A percentile compares a stretch with the other conserved stretches of the same genome.
Evolutionary conservation across 2,113 vertebrate species (phyloP).

Genomic region (Phainopepla nitens): DNA sequence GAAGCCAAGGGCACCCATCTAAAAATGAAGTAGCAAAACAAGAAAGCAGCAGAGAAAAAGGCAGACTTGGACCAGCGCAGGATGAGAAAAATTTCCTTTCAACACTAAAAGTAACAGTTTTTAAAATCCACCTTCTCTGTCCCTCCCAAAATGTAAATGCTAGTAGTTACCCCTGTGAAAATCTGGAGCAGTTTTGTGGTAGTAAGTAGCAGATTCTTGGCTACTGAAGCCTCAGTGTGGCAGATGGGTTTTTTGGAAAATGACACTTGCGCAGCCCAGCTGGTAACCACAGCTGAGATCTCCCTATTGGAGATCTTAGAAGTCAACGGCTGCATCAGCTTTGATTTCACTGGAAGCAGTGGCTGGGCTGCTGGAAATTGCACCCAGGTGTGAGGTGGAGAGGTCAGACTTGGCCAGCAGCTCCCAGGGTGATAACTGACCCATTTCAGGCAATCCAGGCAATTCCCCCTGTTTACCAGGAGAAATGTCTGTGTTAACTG

Average conservation of each 20-base stretch:
- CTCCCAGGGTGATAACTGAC: not conserved
- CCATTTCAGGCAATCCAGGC: not conserved
- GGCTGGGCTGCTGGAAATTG: constrained; percentile 28
- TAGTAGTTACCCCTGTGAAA: constrained; percentile 38
- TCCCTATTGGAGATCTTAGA: constrained; percentile 18
- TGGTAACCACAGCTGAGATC: constrained; percentile 66
- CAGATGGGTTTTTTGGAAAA: constrained; percentile 66
- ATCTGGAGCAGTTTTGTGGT: constrained; percentile 50
- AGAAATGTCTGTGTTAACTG: not conserved
- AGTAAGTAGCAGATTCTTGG: constrained; percentile 67
- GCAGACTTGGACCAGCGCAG: not conserved
- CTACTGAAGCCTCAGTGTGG: constrained; percentile 39
- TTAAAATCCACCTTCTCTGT: constrained; percentile 48
- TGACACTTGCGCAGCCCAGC: constrained; percentile 53
- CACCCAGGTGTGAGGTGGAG: constrained; percentile 38
- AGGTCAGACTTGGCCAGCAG: not conserved
- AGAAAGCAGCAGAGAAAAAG: not conserved
- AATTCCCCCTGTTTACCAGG: not conserved
- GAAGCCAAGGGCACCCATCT: not conserved
- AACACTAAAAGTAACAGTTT: constrained; percentile 41
- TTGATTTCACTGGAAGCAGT: constrained; percentile 30
- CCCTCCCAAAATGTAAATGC: constrained; percentile 59
- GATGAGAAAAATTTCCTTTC: constrained; percentile 33
- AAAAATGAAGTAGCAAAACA: not conserved
- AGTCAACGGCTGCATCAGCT: constrained; percentile 22